phyloP scores from a whole-genome alignment of 2,797 vertebrate genomes.

The Falco peregrinus region DNA sequence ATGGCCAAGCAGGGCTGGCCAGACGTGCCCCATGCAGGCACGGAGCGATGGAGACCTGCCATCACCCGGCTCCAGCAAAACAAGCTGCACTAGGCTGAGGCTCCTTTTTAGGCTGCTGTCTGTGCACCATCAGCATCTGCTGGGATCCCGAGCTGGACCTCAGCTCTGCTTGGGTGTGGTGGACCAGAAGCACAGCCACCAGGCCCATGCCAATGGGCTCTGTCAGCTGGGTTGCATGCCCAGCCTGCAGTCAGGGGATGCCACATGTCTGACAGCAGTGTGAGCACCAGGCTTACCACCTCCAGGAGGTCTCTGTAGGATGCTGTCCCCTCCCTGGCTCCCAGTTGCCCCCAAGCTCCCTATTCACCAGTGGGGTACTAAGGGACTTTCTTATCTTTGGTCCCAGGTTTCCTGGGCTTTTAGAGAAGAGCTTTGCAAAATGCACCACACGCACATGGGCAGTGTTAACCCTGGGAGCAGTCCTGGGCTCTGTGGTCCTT shows the following conservation, averaged over 20 bases:
- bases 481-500: neutral
- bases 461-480: neutral
- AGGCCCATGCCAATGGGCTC: neutral
- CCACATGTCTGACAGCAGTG: accelerated
- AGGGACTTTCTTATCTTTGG: neutral
- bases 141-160: neutral
- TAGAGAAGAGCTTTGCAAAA: neutral
- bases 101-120: neutral
- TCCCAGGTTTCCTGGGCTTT: neutral
- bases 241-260: neutral
- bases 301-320: neutral
- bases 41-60: neutral
- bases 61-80: neutral
- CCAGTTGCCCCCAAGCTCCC: neutral
- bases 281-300: neutral
- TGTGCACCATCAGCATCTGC: neutral
- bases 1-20: accelerated
- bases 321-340: neutral
- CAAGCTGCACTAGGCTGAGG: neutral
- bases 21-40: accelerated
- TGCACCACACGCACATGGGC: neutral
- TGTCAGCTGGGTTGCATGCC: neutral
- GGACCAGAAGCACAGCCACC: accelerated
- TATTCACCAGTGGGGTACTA: neutral
- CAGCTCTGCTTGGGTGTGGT: accelerated